Percentiles rank a stretch among this genome's conserved stretches.
Evolutionary conservation across 23 tunicate genomes (phyloP).

Genomic region (Halocynthia roretzi): DNA sequence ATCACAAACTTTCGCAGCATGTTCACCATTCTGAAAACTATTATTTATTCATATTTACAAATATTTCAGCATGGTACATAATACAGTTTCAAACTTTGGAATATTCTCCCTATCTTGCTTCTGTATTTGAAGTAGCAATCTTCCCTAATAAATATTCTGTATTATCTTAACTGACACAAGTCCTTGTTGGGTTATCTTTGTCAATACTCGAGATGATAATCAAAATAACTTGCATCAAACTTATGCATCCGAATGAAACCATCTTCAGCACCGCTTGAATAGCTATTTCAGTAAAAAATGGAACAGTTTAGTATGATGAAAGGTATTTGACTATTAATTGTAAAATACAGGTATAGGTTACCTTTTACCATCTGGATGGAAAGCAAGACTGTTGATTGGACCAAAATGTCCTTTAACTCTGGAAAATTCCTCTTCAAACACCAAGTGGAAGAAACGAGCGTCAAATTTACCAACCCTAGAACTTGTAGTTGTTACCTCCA

Average conservation of each 20-base stretch:
- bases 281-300: conserved; percentile 17
- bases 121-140: too few relatives aligned
- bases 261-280: conserved; percentile 96
- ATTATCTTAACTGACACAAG: too few relatives aligned
- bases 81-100: too few relatives aligned
- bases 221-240: conserved; percentile 49
- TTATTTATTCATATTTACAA: too few relatives aligned
- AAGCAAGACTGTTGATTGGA: conserved; percentile 91
- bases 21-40: too few relatives aligned
- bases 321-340: too few relatives aligned
- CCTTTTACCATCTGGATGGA: conserved; percentile 93
- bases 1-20: too few relatives aligned
- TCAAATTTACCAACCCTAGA: conserved; percentile 93
- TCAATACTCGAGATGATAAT: conserved; percentile 11
- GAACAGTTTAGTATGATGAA: neutral
- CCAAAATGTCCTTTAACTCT: conserved; percentile 97
- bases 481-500: conserved; percentile 93
- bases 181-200: neutral
- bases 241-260: conserved; percentile 92
- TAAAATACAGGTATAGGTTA: neutral
- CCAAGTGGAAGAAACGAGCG: conserved; percentile 94
- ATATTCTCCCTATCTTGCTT: too few relatives aligned
- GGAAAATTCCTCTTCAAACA: conserved; percentile 90
- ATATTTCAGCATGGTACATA: too few relatives aligned
- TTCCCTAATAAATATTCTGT: too few relatives aligned